Evolutionary conservation across 2,888 invertebrate genomes (phyloP), one percentile per base, ranked within the genome.

Genomic region (Rhagophthalmus giganteus): DNA sequence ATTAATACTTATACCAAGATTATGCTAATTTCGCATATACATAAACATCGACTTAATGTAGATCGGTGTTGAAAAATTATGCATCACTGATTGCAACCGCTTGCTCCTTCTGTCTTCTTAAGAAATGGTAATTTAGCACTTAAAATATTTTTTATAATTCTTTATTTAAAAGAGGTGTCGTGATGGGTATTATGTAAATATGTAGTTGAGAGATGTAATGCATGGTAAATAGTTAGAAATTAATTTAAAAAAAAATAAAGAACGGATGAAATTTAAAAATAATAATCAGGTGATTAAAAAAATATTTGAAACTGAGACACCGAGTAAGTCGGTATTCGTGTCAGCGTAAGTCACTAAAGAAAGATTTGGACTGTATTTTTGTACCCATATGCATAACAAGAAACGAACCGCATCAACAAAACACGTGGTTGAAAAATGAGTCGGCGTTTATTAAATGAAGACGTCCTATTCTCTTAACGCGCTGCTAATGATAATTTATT

Each of bases 11-110:
- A 69, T 63, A 61, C 56, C 62, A 65, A 69, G 70, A 73, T 72
- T 73, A 74, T 74, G 73, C 67, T 73, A 74, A 74, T 74, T 67
- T 67, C 53, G 63, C 65, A 66, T 69, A 70, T 73, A 72, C 71
- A 72, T 73, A 73, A 71, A 71, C 70, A 72, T 71, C 67, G 64
- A 71, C 69, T 72, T 72, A 71, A 71, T 71, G 71, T 65, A 66
- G 67, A 70, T 71, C 68, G 65, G 55, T 55, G 39, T 35, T 61
- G 60, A 57, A 60, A 62, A 61, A 62, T 67, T 63, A 61, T 61
- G 62, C 51, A 62, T 60, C 67, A 61, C 65, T 61, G 54, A 55
- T 61, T 59, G 57, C 62, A 58, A 53, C 66, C 64, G 60, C 59
- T 65, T 63, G 61, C 57, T 59, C 57, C 55, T 2, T 55, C 48